phyloP scores from a whole-genome alignment of 1,140 invertebrate species.

The Drosophila leontia region DNA sequence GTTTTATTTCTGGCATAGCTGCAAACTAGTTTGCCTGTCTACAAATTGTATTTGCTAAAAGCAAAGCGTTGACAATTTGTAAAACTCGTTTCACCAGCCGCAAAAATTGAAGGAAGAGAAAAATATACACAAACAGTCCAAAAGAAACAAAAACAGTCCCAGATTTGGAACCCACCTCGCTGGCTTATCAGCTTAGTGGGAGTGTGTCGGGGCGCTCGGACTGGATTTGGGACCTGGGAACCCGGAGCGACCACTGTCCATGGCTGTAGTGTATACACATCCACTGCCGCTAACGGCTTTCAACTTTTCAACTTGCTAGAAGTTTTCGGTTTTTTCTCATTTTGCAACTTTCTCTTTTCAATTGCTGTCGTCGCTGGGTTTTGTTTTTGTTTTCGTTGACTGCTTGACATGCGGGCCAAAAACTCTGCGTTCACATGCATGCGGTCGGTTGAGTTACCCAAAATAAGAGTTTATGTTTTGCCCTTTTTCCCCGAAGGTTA shows the following conservation, averaged over 20 bases:
- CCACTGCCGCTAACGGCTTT: constrained; percentile 55
- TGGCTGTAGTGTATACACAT: neutral
- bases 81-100: constrained; percentile 78
- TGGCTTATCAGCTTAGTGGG: constrained; percentile 59
- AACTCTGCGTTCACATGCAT: constrained; percentile 30
- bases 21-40: constrained; percentile 76
- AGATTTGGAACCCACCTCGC: constrained; percentile 30
- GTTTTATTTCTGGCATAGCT: constrained; percentile 41
- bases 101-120: constrained; percentile 29
- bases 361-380: constrained; percentile 63
- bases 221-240: constrained; percentile 38
- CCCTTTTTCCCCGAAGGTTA: constrained; percentile 11
- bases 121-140: constrained; percentile 26
- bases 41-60: constrained; percentile 75
- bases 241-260: constrained; percentile 19
- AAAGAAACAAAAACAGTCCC: constrained; percentile 22
- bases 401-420: constrained; percentile 50
- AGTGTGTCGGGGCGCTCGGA: constrained; percentile 23
- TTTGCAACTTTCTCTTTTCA: constrained; percentile 81
- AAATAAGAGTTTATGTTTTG: constrained; percentile 9
- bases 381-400: constrained; percentile 39
- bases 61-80: constrained; percentile 81
- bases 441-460: constrained; percentile 1
- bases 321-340: constrained; percentile 57
- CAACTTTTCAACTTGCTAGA: constrained; percentile 74